Percentiles rank a stretch among this genome's conserved stretches.
Evolutionary conservation across 1,140 invertebrate genomes (phyloP).

Genomic region (Mizuhopecten yessoensis): DNA sequence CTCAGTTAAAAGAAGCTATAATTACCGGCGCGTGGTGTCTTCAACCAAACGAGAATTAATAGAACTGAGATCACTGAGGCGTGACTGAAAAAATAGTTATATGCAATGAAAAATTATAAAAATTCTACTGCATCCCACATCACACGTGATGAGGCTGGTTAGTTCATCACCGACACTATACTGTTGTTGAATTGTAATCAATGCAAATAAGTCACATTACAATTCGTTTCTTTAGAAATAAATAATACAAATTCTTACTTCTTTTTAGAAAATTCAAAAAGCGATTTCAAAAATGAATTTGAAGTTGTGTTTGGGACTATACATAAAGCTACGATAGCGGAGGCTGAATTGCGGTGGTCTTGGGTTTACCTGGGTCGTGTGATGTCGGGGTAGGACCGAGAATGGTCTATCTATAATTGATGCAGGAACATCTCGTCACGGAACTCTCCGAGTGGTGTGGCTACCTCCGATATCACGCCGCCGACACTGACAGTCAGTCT

Average conservation of each 20-base stretch:
- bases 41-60: not conserved
- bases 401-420: no score
- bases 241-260: no score
- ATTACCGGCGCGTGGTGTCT: not conserved
- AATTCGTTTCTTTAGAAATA: no score
- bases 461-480: no score
- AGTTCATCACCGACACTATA: not conserved
- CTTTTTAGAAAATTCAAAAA: not conserved
- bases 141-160: not conserved
- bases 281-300: not conserved
- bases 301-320: constrained; percentile 1
- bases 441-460: no score
- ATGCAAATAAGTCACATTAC: no score
- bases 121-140: not conserved
- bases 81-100: constrained; percentile 22
- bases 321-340: not conserved
- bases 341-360: not conserved
- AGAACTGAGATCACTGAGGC: not conserved
- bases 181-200: no score
- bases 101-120: not conserved
- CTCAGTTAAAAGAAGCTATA: not conserved
- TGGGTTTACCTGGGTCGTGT: no score
- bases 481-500: no score
- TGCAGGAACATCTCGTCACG: no score
- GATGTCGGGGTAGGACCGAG: no score